A percentile compares a stretch with the other conserved stretches of the same genome.
Conservation (phyloP, 2,888 invertebrate genomes). For the Phyto melanocephala region DNA sequence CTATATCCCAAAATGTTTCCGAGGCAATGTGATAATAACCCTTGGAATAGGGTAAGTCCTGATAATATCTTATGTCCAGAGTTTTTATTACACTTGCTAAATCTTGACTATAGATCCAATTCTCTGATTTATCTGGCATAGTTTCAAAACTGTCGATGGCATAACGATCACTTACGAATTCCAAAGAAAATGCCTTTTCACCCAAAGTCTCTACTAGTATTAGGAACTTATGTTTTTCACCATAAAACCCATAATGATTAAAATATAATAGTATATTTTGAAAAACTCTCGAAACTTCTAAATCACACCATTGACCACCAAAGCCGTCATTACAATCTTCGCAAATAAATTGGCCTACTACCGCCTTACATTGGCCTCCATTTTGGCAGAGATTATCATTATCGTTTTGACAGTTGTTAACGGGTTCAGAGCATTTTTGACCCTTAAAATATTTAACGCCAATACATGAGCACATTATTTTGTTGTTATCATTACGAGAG, state of each 20-base stretch:
- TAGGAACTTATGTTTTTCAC: constrained; percentile 56
- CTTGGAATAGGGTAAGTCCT: constrained; percentile 62
- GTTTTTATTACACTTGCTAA: constrained; percentile 44
- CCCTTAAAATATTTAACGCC: constrained; percentile 63
- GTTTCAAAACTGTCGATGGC: constrained; percentile 65
- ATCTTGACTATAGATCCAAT: constrained; percentile 47
- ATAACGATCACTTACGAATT: constrained; percentile 61
- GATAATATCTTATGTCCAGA: constrained; percentile 56
- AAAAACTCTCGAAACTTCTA: constrained; percentile 34
- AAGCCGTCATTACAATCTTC: constrained; percentile 36
- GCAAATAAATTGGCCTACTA: constrained; percentile 66
- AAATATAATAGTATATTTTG: constrained; percentile 65
- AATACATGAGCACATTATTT: constrained; percentile 64
- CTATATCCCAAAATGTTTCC: constrained; percentile 65
- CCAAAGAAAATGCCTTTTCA: constrained; percentile 39
- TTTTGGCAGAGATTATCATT: constrained; percentile 65
- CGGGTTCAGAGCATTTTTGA: constrained; percentile 46
- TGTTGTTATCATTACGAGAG: neutral
- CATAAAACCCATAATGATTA: constrained; percentile 66
- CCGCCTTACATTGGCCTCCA: constrained; percentile 60
- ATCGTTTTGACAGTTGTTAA: constrained; percentile 58
- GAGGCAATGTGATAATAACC: constrained; percentile 66
- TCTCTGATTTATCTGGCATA: neutral
- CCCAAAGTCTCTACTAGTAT: constrained; percentile 58
- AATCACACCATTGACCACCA: constrained; percentile 63